A percentile compares a stretch with the other conserved stretches of the same genome.
Conservation (phyloP, 1,140 invertebrate genomes). For the Polypedilum vanderplanki region DNA sequence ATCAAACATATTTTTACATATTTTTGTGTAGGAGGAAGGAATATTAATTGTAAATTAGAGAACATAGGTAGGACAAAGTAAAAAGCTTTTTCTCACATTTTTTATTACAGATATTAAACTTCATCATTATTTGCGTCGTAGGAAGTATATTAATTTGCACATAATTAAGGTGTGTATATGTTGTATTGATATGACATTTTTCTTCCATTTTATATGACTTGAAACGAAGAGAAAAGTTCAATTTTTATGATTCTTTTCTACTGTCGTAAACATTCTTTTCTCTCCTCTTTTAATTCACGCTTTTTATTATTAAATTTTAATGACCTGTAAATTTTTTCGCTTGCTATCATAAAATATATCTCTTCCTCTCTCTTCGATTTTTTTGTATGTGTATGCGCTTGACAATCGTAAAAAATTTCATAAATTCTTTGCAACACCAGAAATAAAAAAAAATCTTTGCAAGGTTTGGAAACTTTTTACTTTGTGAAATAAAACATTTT, state of each 20-base stretch:
- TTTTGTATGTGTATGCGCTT: not conserved
- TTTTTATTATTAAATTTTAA: slow-evolving; percentile 20
- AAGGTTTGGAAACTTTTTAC: too few species aligned
- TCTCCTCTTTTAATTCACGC: not conserved
- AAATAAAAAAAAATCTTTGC: too few species aligned
- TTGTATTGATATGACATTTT: not conserved
- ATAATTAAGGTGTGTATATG: not conserved
- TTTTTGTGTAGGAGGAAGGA: too few species aligned
- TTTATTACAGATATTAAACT: too few species aligned
- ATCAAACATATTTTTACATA: too few species aligned
- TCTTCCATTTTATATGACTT: not conserved
- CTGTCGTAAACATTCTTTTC: not conserved
- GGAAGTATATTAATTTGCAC: not conserved
- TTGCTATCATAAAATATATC: not conserved
- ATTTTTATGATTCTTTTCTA: slow-evolving; percentile 5
- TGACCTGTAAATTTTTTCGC: slow-evolving; percentile 18
- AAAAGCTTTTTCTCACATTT: too few species aligned
- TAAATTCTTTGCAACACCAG: not conserved
- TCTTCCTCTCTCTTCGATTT: not conserved
- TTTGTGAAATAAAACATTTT: too few species aligned
- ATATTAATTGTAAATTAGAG: too few species aligned
- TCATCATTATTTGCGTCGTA: too few species aligned
- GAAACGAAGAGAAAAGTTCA: not conserved
- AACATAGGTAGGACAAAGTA: too few species aligned
- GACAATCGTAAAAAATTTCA: not conserved